These are phyloP conservation scores for Cirrhinus molitorella DNA, from an alignment of 2,797 vertebrate genomes.

Conservation along the genomic window DNA sequence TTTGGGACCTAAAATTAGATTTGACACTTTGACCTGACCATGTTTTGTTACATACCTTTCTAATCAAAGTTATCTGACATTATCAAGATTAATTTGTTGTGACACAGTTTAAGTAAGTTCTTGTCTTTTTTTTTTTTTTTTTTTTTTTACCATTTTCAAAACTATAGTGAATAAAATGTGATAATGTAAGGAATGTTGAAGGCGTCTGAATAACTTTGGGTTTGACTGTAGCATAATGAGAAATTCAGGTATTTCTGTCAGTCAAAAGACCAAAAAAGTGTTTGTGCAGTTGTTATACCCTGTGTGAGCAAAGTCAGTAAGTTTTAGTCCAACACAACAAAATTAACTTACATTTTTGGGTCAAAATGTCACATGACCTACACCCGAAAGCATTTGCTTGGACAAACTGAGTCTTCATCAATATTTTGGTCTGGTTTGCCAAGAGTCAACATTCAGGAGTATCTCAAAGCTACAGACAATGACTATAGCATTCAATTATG, in stretches of 20 bases:
- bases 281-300: not conserved
- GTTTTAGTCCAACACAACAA: not conserved
- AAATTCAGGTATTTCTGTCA: not conserved
- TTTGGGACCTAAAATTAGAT: too few relatives aligned
- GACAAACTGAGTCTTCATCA: not conserved
- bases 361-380: not conserved
- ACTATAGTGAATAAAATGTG: too few relatives aligned
- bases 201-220: too few relatives aligned
- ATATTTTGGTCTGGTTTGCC: constrained; percentile 2
- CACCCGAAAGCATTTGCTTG: not conserved
- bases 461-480: not conserved
- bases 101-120: too few relatives aligned
- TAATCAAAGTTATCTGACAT: too few relatives aligned
- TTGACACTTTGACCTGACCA: too few relatives aligned
- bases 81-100: too few relatives aligned
- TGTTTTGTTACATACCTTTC: too few relatives aligned
- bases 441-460: not conserved
- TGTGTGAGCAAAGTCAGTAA: not conserved
- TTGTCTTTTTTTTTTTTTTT: too few relatives aligned
- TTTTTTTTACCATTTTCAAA: too few relatives aligned
- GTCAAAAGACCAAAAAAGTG: not conserved
- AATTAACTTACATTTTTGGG: not conserved
- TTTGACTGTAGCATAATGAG: too few relatives aligned
- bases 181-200: too few relatives aligned
- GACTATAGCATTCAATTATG: not conserved